Evolutionary conservation across 2,113 vertebrate species (phyloP), one percentile per base, ranked within the genome.

Genomic region (Bubo blakistoni): DNA sequence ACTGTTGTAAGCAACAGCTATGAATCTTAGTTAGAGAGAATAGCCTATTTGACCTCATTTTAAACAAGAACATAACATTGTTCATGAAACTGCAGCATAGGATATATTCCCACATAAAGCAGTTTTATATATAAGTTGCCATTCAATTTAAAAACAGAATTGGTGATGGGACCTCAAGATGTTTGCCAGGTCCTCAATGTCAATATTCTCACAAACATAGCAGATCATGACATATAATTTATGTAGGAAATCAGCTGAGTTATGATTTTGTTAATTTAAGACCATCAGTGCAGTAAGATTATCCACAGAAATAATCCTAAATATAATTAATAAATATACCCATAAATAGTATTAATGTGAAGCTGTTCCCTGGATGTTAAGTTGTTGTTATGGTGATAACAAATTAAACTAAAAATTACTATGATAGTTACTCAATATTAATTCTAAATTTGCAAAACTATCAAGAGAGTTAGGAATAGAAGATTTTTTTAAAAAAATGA

Each of bases 391-490:
- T n/a, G 16, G 29, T 55, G 57, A 88, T 72, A 93, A 61, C 42
- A 83, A 71, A 83, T 88, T 88, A 79, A 81, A 91, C 13, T n/a
- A 95, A 94, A 95, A 82, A 88, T 86, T 78, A 74, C 24, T 71
- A 59, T 42, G 57, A 52, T 93, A 63, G 13, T 77, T 90, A 71
- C 32, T 80, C 59, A 78, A 46, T 92, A 86, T 65, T 92, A 86
- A 90, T 83, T 81, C 54, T 78, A 88, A 94, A 94, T 93, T 91
- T 93, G 54, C 8, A 83, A 93, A 95, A 78, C 44, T 90, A 54
- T 94, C 74, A 84, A 80, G 92, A 94, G 78, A 94, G 20, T 71
- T 92, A 86, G 30, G 58, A 96, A 94, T 88, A 66, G 10, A 92
- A 90, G 72, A 54, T 70, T 47, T 96, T 73, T 47, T 96, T 5